Conservation (phyloP, 2,888 invertebrate genomes). For the Stenodema calcarata region DNA sequence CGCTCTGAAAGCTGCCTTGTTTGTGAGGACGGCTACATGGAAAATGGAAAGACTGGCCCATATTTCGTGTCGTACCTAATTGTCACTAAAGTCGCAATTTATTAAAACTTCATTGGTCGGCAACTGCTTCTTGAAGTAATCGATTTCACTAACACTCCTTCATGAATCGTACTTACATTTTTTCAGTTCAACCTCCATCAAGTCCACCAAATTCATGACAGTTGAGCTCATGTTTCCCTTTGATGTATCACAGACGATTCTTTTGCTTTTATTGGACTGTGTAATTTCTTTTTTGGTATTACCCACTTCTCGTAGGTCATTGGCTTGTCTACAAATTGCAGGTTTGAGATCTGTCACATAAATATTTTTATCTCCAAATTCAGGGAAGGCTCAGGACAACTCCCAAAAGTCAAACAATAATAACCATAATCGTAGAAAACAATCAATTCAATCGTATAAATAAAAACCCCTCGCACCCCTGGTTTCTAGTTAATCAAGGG, state of each 20-base stretch:
- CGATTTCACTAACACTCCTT: neutral
- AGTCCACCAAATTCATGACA: neutral
- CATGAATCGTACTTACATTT: neutral
- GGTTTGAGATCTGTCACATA: neutral
- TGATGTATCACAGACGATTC: conserved; percentile 15
- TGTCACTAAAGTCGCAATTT: conserved; percentile 52
- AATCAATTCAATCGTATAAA: no score
- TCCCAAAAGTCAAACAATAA: no score
- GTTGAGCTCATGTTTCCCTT: conserved; percentile 32
- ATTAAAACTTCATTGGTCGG: neutral
- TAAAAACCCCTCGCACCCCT: no score
- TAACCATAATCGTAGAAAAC: no score
- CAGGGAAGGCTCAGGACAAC: no score
- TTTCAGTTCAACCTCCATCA: neutral
- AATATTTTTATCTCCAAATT: no score
- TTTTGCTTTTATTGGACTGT: conserved; percentile 16
- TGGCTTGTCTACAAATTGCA: neutral
- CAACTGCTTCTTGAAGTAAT: neutral
- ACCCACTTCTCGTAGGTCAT: conserved; percentile 33
- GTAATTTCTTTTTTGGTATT: conserved; percentile 6
- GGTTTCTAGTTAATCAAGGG: no score
- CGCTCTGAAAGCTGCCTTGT: no score
- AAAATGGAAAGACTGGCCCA: no score
- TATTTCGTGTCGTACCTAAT: neutral
- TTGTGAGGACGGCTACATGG: no score